Conservation (phyloP, 2,113 vertebrate genomes). For the Microcebus tavaratra region DNA sequence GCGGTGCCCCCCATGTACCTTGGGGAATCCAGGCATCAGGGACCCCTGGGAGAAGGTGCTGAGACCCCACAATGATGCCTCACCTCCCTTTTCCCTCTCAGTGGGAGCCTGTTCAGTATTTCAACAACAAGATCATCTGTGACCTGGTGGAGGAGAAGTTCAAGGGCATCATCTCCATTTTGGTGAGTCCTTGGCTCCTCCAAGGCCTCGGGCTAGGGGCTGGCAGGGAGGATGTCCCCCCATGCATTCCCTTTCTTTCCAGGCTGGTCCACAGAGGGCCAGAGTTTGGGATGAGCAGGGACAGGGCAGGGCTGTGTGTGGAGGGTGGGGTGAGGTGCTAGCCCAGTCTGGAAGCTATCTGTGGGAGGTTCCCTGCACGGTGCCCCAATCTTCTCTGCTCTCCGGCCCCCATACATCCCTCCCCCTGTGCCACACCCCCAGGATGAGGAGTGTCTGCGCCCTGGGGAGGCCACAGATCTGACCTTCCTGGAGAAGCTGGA, state of each 20-base stretch:
- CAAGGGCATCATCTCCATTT: conserved; percentile 98
- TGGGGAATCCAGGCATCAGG: not conserved
- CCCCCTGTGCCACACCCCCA: conserved; percentile 67
- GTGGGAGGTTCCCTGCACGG: not conserved
- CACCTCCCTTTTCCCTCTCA: conserved; percentile 76
- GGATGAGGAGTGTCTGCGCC: conserved; percentile 98
- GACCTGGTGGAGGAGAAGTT: conserved; percentile 99
- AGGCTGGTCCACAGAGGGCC: not conserved
- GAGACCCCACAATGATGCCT: not conserved
- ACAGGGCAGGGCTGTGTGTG: not conserved
- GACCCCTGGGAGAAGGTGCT: rapidly evolving
- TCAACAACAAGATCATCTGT: conserved; percentile 99
- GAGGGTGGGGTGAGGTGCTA: not conserved
- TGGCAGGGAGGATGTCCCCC: not conserved
- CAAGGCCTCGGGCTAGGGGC: not conserved
- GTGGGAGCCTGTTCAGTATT: conserved; percentile 99
- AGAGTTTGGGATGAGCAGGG: not conserved
- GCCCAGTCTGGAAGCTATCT: not conserved
- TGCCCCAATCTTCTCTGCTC: not conserved
- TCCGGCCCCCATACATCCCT: not conserved
- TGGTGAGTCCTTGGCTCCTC: conserved; percentile 87
- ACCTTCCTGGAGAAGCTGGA: conserved; percentile 98
- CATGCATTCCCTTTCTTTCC: not conserved
- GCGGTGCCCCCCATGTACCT: rapidly evolving
- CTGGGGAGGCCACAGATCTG: conserved; percentile 95